Conservation (phyloP, 2,797 vertebrate species). For the Mus caroli region DNA sequence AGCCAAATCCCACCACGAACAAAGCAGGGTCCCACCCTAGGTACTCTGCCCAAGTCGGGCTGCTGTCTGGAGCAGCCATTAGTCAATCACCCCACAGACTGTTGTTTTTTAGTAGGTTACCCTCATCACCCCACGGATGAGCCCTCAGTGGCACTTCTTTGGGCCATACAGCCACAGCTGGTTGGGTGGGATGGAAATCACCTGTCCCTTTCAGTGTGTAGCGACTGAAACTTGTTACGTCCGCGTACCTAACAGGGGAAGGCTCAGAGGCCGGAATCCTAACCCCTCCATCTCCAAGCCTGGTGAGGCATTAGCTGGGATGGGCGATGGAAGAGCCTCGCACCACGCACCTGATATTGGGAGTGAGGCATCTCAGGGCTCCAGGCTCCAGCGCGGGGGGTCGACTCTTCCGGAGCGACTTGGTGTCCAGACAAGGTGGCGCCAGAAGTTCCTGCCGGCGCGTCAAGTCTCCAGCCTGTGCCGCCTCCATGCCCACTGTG, state of each 20-base stretch:
- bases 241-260: conserved; percentile 44
- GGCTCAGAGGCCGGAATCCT: neutral
- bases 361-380: conserved; percentile 11
- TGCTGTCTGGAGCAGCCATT: neutral
- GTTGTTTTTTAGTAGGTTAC: neutral
- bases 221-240: neutral
- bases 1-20: neutral
- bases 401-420: conserved; percentile 60
- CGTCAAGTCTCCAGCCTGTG: conserved; percentile 75
- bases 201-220: neutral
- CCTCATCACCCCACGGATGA: neutral
- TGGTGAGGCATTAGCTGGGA: neutral
- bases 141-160: neutral
- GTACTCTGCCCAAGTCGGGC: neutral
- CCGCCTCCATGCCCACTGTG: conserved; percentile 72
- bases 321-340: neutral
- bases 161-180: neutral
- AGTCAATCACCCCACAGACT: neutral
- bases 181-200: neutral
- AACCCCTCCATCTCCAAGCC: neutral
- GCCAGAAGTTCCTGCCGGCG: conserved; percentile 80
- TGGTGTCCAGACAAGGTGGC: conserved; percentile 76
- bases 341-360: conserved; percentile 57
- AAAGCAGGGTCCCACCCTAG: neutral
- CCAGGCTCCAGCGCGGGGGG: conserved; percentile 60